Conservation (phyloP, 2,888 invertebrate species). For the Zeuzera pyrina region DNA sequence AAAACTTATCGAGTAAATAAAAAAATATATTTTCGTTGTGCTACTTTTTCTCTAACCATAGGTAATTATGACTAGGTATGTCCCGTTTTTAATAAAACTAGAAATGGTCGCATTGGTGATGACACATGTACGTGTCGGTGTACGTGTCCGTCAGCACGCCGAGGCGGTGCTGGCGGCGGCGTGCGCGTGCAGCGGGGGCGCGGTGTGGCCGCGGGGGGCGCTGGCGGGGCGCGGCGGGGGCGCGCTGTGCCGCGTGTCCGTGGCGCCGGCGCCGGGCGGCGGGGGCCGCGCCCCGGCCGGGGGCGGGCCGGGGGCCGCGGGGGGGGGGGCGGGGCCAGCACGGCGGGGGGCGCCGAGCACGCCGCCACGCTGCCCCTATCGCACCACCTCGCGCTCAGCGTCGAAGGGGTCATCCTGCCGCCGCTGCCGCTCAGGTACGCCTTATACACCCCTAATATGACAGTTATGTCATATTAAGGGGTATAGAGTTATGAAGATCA, state of each 20-base stretch:
- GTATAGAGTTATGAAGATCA: too few relatives aligned
- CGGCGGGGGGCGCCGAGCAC: constrained; percentile 79
- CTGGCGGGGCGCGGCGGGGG: constrained; percentile 83
- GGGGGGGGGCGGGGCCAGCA: constrained; percentile 53
- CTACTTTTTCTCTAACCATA: too few relatives aligned
- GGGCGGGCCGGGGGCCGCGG: constrained; percentile 62
- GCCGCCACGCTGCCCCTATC: constrained; percentile 88
- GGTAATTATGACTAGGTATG: too few relatives aligned
- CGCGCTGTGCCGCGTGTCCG: constrained; percentile 56
- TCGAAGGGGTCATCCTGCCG: constrained; percentile 91
- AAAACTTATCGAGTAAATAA: too few relatives aligned
- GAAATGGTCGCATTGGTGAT: too few relatives aligned
- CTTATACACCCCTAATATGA: constrained; percentile 46
- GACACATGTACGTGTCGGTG: too few relatives aligned
- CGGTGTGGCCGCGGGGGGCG: constrained; percentile 85
- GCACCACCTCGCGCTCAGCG: constrained; percentile 91
- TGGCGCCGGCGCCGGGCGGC: constrained; percentile 80
- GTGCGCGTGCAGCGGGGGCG: constrained; percentile 77
- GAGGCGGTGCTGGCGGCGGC: constrained; percentile 44
- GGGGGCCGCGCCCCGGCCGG: constrained; percentile 83
- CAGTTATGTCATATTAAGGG: too few relatives aligned
- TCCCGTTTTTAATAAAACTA: too few relatives aligned
- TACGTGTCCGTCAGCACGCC: constrained; percentile 34
- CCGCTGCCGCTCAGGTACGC: constrained; percentile 78
- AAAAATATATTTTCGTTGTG: too few relatives aligned